Evolutionary conservation across 2,113 vertebrate species (phyloP).

Genomic region (Perca fluviatilis): DNA sequence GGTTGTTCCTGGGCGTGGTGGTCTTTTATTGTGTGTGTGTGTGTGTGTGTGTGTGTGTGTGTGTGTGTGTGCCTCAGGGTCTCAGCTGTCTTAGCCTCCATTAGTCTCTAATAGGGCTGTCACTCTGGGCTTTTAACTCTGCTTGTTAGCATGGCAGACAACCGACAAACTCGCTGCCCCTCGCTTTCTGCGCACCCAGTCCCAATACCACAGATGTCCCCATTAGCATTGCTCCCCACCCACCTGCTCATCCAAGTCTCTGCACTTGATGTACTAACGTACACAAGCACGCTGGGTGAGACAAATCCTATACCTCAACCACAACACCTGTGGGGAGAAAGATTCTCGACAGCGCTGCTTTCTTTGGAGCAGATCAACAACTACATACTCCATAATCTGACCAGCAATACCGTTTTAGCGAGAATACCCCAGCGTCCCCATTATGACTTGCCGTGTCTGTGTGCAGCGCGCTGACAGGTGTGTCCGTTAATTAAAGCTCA

Average conservation of each 20-base stretch:
- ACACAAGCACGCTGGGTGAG: conserved; percentile 4
- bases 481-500: conserved; percentile 73
- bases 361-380: conserved; percentile 31
- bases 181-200: conserved; percentile 34
- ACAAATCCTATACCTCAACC: conserved; percentile 22
- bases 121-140: conserved; percentile 81
- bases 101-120: conserved; percentile 83
- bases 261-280: conserved; percentile 31
- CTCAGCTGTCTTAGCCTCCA: conserved; percentile 83
- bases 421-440: conserved; percentile 61
- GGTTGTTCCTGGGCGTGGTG: conserved; percentile 69
- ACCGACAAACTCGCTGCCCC: conserved; percentile 53
- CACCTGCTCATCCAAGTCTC: not conserved
- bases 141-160: conserved; percentile 75
- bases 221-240: conserved; percentile 46
- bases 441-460: conserved; percentile 50
- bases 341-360: not conserved
- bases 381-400: conserved; percentile 17
- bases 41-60: conserved; percentile 48
- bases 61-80: conserved; percentile 47
- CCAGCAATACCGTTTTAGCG: conserved; percentile 26
- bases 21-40: conserved; percentile 55
- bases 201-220: conserved; percentile 56
- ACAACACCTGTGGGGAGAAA: conserved; percentile 37
- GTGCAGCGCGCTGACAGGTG: conserved; percentile 72